Evolutionary conservation across 2,888 invertebrate genomes (phyloP).

Genomic region (Eilema caniola): DNA sequence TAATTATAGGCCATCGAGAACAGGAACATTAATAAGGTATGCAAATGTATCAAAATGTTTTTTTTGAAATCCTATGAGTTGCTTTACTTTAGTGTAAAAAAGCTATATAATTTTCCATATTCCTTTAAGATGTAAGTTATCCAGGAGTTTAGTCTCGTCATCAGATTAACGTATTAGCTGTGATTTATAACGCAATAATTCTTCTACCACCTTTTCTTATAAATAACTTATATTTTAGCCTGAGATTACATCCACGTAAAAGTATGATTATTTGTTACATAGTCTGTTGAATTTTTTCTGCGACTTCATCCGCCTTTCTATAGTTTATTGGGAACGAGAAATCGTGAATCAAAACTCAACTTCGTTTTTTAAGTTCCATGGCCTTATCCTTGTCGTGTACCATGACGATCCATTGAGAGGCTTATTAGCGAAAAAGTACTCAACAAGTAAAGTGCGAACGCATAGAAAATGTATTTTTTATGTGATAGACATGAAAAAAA

Average conservation of each 20-base stretch:
- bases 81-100: background rate
- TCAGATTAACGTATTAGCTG: no score
- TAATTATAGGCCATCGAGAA: no score
- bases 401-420: background rate
- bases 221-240: no score
- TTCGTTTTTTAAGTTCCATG: background rate
- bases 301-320: background rate
- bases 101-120: background rate
- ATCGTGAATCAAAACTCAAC: background rate
- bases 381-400: no score
- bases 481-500: background rate
- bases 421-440: background rate
- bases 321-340: background rate
- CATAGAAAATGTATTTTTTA: background rate
- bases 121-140: background rate
- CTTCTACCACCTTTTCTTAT: no score
- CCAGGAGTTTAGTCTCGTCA: no score
- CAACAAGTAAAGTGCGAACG: background rate
- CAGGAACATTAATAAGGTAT: no score
- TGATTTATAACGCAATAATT: no score
- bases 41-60: no score
- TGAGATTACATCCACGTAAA: background rate
- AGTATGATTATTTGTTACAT: background rate
- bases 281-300: background rate
- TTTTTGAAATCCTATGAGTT: no score